Base-by-base conservation (phyloP, 2,888 invertebrate species). In the Drosophila multiciliata region DNA sequence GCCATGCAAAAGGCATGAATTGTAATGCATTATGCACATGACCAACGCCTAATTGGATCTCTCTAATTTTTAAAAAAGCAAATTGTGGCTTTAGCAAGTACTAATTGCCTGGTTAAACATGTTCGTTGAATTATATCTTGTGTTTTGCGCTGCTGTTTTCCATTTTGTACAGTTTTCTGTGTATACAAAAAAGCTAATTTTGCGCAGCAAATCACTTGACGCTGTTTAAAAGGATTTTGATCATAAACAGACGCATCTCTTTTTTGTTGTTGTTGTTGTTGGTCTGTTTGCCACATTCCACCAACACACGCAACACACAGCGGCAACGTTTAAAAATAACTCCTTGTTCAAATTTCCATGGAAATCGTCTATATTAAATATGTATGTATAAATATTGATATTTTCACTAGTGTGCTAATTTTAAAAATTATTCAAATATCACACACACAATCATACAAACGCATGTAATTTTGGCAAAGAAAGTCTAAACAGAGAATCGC, bases 361-460 rank as follows among this genome's bases (percentile, higher is more conserved):
- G 80, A 80, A 81, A 77, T 78, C 84, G 66, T 78, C 82, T 77
- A 82, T 87, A 81, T 84, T 72, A 78, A 82, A 59, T 73, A 76
- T 77, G 78, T 83, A 83, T 85, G 71, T 81, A 81, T 62, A 78
- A 75, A 87, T 90, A 90, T 90, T 90, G 90, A 87, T 88, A 83
- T 86, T 81, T 83, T 88, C 69, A 75, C 73, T 75, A 70, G 72
- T 75, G 89, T 87, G 85, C 89, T 90, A 87, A 90, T 89, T 87
- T 81, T 90, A 90, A 87, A 74, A 70, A 57, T 65, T 38, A 20
- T 61, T 38, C 52, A 45, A 53, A 59, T 15, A 17, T 36, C 38
- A 50, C 35, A 32, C 59, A 55, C 26, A 9, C 26, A 42, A 23
- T 20, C 23, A n/a, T n/a, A 29, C 36, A 17, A 17, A 33, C 32